phyloP scores from a whole-genome alignment of 2,888 invertebrate genomes.

The Onchidella celtica region DNA sequence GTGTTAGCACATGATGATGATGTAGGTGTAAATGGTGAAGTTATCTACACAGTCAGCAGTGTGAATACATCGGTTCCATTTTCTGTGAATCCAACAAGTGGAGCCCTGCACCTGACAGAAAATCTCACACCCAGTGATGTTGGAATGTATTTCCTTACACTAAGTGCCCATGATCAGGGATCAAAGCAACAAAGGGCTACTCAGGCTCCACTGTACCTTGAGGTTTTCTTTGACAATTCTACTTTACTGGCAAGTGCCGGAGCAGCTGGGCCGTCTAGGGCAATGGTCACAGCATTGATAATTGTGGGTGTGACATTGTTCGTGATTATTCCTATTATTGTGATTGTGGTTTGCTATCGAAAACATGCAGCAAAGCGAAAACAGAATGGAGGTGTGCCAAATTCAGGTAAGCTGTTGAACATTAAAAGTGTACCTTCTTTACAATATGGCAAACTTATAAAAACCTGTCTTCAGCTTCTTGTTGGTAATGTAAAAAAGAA shows the following conservation, averaged over 20 bases:
- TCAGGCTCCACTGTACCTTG: slow-evolving; percentile 50
- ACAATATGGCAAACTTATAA: too few relatives aligned
- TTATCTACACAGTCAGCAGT: slow-evolving; percentile 94
- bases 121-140: slow-evolving; percentile 27
- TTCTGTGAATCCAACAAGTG: slow-evolving; percentile 78
- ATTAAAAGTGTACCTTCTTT: not conserved
- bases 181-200: slow-evolving; percentile 44
- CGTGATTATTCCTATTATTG: slow-evolving; percentile 24
- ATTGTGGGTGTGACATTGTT: slow-evolving; percentile 37
- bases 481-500: too few relatives aligned
- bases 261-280: slow-evolving; percentile 40
- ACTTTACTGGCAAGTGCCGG: slow-evolving; percentile 42
- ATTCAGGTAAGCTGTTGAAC: slow-evolving; percentile 28
- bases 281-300: slow-evolving; percentile 36
- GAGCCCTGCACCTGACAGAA: slow-evolving; percentile 73
- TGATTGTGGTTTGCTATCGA: slow-evolving; percentile 40
- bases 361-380: slow-evolving; percentile 27
- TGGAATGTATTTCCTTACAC: slow-evolving; percentile 47
- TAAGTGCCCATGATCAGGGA: slow-evolving; percentile 49
- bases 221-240: slow-evolving; percentile 55
- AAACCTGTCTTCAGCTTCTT: too few relatives aligned
- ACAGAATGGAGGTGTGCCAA: slow-evolving; percentile 41
- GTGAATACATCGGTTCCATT: slow-evolving; percentile 80
- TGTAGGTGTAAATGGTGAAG: slow-evolving; percentile 93
- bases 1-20: slow-evolving; percentile 95